Evolutionary conservation across 2,113 vertebrate species (phyloP), one percentile per base, ranked within the genome.

Genomic region (Procavia capensis): DNA sequence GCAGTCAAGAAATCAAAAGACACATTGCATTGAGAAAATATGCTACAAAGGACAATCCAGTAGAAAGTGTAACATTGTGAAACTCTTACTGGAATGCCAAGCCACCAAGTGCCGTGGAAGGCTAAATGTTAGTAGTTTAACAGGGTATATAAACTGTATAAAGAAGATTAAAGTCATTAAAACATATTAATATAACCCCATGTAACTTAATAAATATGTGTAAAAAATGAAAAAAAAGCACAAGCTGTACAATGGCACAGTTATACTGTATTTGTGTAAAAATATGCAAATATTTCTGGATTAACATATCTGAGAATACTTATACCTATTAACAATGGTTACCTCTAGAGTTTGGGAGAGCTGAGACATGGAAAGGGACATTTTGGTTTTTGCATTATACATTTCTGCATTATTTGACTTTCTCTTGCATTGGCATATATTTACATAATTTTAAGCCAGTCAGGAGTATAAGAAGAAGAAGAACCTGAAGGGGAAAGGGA

Each of bases 361-460:
- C 3, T 9, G 2, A 25, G 25, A 25, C 20, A 34, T 90, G 14
- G 4, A 80, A 1, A 11, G 0, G 1, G 0, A 0, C 29, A 70
- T 70, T 86, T 36, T 79, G 45, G 3, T 36, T 81, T 61, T 63
- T 39, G 39, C 25, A 2, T 39, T n/a, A 61, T 25, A 41, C 6
- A 43, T 8, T 72, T 82, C 57, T 50, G 4, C 72, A 47, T 39
- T 63, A 1, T 45, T 88, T 70, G 20, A 29, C 11, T 87, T 84
- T 85, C 19, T 57, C 59, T 91, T 63, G 8, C 78, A 88, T 66
- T 87, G 9, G 0, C 29, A 59, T 59, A 1, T 13, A 50, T 80
- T 93, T 88, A 9, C 64, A 50, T 87, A 80, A 80, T 66, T 54
- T 87, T 66, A 78, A 68, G 13, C 61, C 81, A 9, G 85, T 84